Evolutionary conservation across 1,140 invertebrate genomes (phyloP).

Genomic region (Bombus cullumanus): DNA sequence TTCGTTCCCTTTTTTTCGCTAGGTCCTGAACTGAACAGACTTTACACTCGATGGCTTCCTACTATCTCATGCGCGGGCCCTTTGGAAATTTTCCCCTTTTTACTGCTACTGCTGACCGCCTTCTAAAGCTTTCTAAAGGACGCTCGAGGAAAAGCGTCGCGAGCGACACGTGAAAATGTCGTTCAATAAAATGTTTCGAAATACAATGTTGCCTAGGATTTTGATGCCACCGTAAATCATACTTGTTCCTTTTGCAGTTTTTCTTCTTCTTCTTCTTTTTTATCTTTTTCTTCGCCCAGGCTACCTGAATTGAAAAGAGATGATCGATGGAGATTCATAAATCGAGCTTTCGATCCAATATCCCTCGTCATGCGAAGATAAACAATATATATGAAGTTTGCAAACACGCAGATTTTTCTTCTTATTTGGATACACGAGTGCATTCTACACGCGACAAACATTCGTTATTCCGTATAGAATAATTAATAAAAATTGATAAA

Average conservation of each 20-base stretch:
- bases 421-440: neutral
- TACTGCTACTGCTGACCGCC: neutral
- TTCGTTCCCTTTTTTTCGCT: no score
- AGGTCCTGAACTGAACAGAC: neutral
- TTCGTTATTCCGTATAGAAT: no score
- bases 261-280: no score
- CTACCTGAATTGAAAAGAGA: neutral
- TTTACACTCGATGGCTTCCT: neutral
- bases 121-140: neutral
- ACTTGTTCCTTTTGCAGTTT: neutral
- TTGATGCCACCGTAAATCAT: neutral
- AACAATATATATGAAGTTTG: neutral
- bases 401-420: neutral
- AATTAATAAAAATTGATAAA: no score
- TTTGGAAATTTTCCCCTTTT: conserved; percentile 28
- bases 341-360: neutral
- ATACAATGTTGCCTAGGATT: neutral
- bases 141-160: neutral
- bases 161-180: neutral
- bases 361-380: neutral
- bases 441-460: neutral
- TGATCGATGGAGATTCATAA: neutral
- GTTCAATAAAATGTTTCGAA: neutral
- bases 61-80: neutral
- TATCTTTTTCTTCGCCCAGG: no score